These are phyloP conservation scores for Pachycephala philippinensis DNA, from an alignment of 2,113 vertebrate genomes.

Conservation along the genomic window DNA sequence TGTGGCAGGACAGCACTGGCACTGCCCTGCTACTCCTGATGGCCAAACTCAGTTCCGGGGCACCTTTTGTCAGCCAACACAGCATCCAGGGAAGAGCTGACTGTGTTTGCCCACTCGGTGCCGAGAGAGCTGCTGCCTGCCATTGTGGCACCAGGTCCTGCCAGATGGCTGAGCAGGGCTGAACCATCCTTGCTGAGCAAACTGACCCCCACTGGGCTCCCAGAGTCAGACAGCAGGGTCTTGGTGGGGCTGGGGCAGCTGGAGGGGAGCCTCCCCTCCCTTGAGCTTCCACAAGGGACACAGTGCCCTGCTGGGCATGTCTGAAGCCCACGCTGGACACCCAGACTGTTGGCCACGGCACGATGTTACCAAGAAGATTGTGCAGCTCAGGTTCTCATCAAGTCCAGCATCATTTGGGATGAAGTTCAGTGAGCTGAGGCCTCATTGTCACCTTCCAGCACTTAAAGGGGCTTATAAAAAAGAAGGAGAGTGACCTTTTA, in stretches of 20 bases:
- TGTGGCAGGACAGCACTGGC: neutral
- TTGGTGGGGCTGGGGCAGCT: neutral
- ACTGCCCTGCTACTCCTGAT: neutral
- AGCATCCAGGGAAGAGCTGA: neutral
- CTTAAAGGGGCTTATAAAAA: neutral
- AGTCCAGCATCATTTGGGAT: neutral
- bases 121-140: neutral
- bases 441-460: neutral
- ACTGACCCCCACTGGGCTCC: neutral
- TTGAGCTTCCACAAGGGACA: rapidly evolving
- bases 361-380: rapidly evolving
- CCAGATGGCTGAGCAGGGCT: neutral
- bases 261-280: neutral
- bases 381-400: neutral
- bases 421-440: rapidly evolving
- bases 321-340: rapidly evolving
- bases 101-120: rapidly evolving
- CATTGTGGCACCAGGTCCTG: neutral
- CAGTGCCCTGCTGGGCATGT: neutral
- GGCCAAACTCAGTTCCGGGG: neutral
- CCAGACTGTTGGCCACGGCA: neutral
- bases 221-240: neutral
- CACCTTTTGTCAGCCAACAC: neutral
- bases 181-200: neutral
- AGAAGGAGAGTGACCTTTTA: neutral